Evolutionary conservation across 2,888 invertebrate genomes (phyloP).

Genomic region (Parelbella ahira): DNA sequence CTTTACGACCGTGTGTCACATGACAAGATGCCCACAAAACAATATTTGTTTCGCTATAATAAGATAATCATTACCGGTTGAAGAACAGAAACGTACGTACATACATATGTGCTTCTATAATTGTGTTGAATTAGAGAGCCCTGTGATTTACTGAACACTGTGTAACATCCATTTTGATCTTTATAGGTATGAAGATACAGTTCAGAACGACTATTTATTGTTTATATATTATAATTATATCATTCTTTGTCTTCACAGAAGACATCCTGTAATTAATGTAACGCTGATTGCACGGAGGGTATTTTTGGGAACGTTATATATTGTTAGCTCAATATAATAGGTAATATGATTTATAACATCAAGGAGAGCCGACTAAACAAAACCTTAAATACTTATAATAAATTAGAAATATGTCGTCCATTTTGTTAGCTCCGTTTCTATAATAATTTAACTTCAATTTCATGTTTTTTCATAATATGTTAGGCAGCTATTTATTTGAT

Average conservation of each 20-base stretch:
- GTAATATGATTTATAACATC: constrained; percentile 6
- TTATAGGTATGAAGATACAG: too few relatives aligned
- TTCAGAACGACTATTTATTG: too few relatives aligned
- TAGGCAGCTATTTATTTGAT: too few relatives aligned
- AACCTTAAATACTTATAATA: too few relatives aligned
- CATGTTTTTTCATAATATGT: too few relatives aligned
- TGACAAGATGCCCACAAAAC: constrained; percentile 31
- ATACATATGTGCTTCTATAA: constrained; percentile 10
- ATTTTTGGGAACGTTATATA: constrained; percentile 24
- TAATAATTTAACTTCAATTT: too few relatives aligned
- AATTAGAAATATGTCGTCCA: too few relatives aligned
- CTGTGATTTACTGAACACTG: constrained; percentile 3
- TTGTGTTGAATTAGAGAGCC: constrained; percentile 4
- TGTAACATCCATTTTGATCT: constrained; percentile 4
- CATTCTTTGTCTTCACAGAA: constrained; percentile 16
- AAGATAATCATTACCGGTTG: constrained; percentile 37
- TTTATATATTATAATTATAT: constrained; percentile 7
- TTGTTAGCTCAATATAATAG: constrained; percentile 17
- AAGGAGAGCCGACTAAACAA: too few relatives aligned
- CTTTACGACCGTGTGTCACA: constrained; percentile 5
- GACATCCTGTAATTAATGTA: constrained; percentile 19
- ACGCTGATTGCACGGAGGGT: constrained; percentile 8
- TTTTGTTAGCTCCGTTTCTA: too few relatives aligned
- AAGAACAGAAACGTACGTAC: constrained; percentile 18
- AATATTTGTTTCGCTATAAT: constrained; percentile 38